Base-by-base conservation (phyloP, 2,888 invertebrate species). In the Pharmacophagus antenor region DNA sequence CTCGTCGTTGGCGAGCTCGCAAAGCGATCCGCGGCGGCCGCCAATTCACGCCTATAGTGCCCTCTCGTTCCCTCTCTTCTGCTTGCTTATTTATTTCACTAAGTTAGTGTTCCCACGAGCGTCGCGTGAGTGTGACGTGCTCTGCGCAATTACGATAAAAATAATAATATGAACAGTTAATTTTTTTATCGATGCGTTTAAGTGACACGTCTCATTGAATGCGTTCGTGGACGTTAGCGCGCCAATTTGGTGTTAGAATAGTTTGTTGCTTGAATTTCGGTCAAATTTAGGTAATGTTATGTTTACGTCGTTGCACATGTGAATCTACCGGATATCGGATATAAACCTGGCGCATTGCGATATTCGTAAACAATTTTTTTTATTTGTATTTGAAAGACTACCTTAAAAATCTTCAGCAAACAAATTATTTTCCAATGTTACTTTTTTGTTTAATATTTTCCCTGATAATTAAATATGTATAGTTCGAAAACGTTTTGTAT, bases 41-140 rank as follows among this genome's bases (percentile, higher is more conserved):
- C 22, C 61, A 52, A 56, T 52, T 67, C 53, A 31, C 56, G 57
- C 67, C 72, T 72, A 68, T 71, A 72, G 67, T 73, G 79, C 80
- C 74, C 76, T 82, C 84, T 82, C 79, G 74, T 79, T 82, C 70
- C 77, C 84, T 66, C 82, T 77, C 79, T 77, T 74, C 15, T 25
- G 27, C 73, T 77, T 75, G 73, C 72, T 82, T 76, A 73, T 77
- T 70, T 70, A 77, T 75, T 79, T 70, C 70, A 72, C 77, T 78
- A 81, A 83, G 72, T 85, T 85, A 88, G 88, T 88, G 70, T 70
- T 78, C 68, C 76, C 66, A 77, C 80, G 76, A 68, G 76, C 65
- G 77, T 69, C 80, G 85, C 71, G 80, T 72, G 79, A 68, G 84
- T 68, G 69, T 73, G 79, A 77, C 85, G 85, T 73, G 79, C 75